Evolutionary conservation across 2,113 vertebrate species (phyloP), one percentile per base, ranked within the genome.

Genomic region (Odontesthes bonariensis): DNA sequence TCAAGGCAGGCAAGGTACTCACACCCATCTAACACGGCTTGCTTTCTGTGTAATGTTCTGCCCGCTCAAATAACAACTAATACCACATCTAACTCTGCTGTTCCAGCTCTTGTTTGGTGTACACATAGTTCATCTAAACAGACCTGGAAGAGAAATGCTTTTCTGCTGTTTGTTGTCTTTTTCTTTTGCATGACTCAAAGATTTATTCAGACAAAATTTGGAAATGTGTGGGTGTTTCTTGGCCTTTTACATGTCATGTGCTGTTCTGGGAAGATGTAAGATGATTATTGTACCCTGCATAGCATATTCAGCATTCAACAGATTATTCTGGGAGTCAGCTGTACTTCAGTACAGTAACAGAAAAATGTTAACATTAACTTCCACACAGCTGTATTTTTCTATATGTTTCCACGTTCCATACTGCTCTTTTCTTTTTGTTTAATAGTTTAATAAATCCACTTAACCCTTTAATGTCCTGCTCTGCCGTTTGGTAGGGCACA

Each of bases 1-100:
- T 98, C 90, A 98, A 96, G 96, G 96, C 96, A 94, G 95, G 95
- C 91, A 99, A 99, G 98, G 98, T 99, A 99, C 94, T 87, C 93
- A 92, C 79, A 54, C 59, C 55, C 1, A 44, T 63, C 78, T 66
- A 64, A 78, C 69, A 56, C 74, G 3, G 51, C 79, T 52, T 64
- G 53, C 27, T 72, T 90, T 92, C 88, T 78, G 71, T 88, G 74
- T 91, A 87, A 72, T 82, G 38, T 85, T 86, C 91, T 83, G 69
- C 57, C 19, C 65, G 78, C 77, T 65, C 4, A 19, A 52, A 6
- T 68, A 57, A 47, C 22, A 40, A 2, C 11, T 56, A 59, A 81
- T 42, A 7, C 57, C 2, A 22, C 51, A 57, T 73, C 58, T 51
- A 13, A 58, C 31, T n/a, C n/a, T 93, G 91, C 92, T 87, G 94